Base-by-base conservation (phyloP, 2,797 vertebrate species). In the Darevskia mixta region DNA sequence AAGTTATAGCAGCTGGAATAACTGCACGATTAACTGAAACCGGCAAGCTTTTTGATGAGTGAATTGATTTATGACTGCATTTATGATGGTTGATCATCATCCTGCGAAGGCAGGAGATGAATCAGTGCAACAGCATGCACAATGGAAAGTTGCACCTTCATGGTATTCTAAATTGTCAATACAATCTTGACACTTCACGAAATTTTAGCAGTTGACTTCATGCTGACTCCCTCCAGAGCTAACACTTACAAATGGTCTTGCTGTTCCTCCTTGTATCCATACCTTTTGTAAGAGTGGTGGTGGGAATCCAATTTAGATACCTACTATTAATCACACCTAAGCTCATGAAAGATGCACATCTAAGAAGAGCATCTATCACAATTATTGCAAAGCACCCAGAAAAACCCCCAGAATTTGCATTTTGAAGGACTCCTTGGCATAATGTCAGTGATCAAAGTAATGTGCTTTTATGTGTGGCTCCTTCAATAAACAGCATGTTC, bases 351-450 rank as follows among this genome's bases (percentile, higher is more conserved):
- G 93, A 83, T 85, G 83, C 0, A 25, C 87, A 20, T 64, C 78
- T 64, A 84, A 55, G 69, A 89, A 93, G 92, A 92, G 67, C 73
- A 93, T 92, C 73, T 66, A 90, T 94, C 89, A 89, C 85, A 82
- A 91, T 90, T 94, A 85, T 66, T 92, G 83, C 45, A 77, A 93
- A 90, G 77, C 32, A 83, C 3, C 73, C 3, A 86, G 55, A 89
- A 13, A n/a, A 89, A 49, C 8, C 76, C 79, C 25, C 67, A 69
- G 29, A 72, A 64, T 89, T 79, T 91, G 83, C 0, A 32, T 87
- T 87, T 83, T 87, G 79, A 91, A 29, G 84, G 75, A 29, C 29
- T 92, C 84, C 88, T 71, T 55, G 18, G 15, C 55, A 91, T 91
- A 88, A 81, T 92, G 88, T 94, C 87, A 87, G 1, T 92, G 69